Conservation (phyloP, 2,113 vertebrate genomes). For the Colossoma macropomum region DNA sequence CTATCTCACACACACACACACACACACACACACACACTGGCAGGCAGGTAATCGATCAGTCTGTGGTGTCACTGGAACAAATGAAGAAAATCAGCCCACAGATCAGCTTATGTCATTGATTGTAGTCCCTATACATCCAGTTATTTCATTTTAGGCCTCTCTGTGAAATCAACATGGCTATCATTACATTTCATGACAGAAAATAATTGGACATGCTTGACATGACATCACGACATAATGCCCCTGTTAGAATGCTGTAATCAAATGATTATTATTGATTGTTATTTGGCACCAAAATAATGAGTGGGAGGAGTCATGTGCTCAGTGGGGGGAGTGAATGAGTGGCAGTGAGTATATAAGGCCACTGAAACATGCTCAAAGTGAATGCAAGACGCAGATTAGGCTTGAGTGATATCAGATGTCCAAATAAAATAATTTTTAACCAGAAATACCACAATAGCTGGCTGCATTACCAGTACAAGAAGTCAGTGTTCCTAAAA, state of each 20-base stretch:
- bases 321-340: not conserved
- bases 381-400: too few species aligned
- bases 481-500: not conserved
- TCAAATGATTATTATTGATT: too few species aligned
- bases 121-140: not conserved
- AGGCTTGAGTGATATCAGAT: too few species aligned
- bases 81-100: not conserved
- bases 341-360: too few species aligned
- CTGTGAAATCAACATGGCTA: not conserved
- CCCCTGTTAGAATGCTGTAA: not conserved
- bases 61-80: not conserved
- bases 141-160: not conserved
- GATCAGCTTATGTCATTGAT: not conserved
- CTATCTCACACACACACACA: not conserved
- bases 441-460: too few species aligned
- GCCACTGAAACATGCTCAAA: too few species aligned
- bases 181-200: not conserved
- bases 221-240: not conserved
- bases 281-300: conserved; percentile 2
- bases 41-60: conserved; percentile 12
- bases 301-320: not conserved
- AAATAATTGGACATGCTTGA: not conserved
- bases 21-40: not conserved
- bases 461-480: not conserved
- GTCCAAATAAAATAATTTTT: too few species aligned